A percentile compares a stretch with the other conserved stretches of the same genome.
Evolutionary conservation across 2,113 vertebrate species (phyloP).

Genomic region (Morone saxatilis): DNA sequence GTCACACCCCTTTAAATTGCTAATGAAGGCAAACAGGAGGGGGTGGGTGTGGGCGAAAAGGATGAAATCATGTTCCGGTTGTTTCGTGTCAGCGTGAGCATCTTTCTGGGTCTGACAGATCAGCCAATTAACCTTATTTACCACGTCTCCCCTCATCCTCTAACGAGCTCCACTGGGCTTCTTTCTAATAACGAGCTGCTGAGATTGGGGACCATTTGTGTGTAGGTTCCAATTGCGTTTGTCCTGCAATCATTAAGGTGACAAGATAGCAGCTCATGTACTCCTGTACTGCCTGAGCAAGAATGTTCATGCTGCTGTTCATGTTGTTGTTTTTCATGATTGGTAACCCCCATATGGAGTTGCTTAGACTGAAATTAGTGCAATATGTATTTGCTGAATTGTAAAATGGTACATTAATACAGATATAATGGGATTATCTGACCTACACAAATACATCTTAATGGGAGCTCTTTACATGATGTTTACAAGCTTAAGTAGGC

Average conservation of each 20-base stretch:
- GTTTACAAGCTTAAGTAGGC: conserved; percentile 36
- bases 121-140: conserved; percentile 90
- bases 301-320: conserved; percentile 8
- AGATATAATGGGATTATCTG: conserved; percentile 39
- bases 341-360: conserved; percentile 36
- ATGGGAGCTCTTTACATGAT: conserved; percentile 28
- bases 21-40: conserved; percentile 73
- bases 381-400: conserved; percentile 38
- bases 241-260: conserved; percentile 78
- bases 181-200: conserved; percentile 78
- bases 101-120: conserved; percentile 83
- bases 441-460: conserved; percentile 5
- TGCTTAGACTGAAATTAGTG: conserved; percentile 38
- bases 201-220: conserved; percentile 66
- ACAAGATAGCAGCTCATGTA: conserved; percentile 44
- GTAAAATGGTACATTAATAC: conserved; percentile 32
- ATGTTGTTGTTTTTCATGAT: conserved; percentile 33
- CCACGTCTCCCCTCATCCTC: conserved; percentile 72
- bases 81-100: conserved; percentile 79
- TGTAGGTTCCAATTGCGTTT: conserved; percentile 63
- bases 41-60: conserved; percentile 14
- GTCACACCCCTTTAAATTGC: conserved; percentile 55
- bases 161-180: conserved; percentile 88
- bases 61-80: conserved; percentile 76
- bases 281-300: conserved; percentile 32